phyloP scores from a whole-genome alignment of 2,888 invertebrate genomes.

The Asteroscopus sphinx region DNA sequence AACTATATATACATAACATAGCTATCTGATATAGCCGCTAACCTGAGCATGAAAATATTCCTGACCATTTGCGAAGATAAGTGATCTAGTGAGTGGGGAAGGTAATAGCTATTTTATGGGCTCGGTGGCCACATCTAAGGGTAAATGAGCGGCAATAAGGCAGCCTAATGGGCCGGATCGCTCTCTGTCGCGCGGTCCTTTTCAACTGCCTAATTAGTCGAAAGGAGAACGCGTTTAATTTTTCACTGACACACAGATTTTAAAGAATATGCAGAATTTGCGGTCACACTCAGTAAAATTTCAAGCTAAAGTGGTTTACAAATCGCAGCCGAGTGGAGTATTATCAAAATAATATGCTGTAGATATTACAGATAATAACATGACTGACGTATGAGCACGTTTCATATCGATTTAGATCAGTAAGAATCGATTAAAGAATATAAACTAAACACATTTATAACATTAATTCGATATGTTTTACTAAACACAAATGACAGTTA shows the following conservation, averaged over 20 bases:
- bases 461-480: constrained; percentile 36
- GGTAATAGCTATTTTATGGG: constrained; percentile 51
- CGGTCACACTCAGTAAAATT: constrained; percentile 12
- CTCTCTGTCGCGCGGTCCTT: constrained; percentile 68
- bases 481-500: constrained; percentile 33
- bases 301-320: constrained; percentile 7
- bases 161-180: constrained; percentile 68
- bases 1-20: constrained; percentile 30
- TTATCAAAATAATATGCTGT: constrained; percentile 21
- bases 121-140: constrained; percentile 42
- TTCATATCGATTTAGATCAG: constrained; percentile 21
- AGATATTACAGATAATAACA: constrained; percentile 21
- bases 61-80: constrained; percentile 28
- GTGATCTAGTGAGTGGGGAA: constrained; percentile 31
- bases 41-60: constrained; percentile 24
- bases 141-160: constrained; percentile 46
- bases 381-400: background rate
- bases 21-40: constrained; percentile 16
- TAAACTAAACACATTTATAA: constrained; percentile 30
- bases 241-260: constrained; percentile 47
- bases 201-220: constrained; percentile 75
- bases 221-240: constrained; percentile 60
- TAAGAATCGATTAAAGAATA: constrained; percentile 18
- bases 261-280: constrained; percentile 24
- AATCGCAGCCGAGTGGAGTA: constrained; percentile 19